A percentile compares a stretch with the other conserved stretches of the same genome.
phyloP scores from a whole-genome alignment of 2,797 vertebrate species.

The Salarias fasciatus region DNA sequence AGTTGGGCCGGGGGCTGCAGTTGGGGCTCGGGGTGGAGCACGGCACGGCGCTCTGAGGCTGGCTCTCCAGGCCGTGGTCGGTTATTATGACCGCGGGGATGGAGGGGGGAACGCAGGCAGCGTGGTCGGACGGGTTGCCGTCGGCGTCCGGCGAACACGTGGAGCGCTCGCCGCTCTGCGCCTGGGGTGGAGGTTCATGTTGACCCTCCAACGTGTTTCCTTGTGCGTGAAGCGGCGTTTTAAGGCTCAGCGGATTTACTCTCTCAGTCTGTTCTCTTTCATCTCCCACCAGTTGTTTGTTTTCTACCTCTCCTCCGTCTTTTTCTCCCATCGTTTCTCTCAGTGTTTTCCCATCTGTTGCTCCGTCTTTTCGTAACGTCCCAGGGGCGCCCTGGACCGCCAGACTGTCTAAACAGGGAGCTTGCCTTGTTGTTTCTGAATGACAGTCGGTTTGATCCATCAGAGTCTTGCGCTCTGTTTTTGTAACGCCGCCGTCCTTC shows the following conservation, averaged over 20 bases:
- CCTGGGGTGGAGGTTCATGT: slow-evolving; percentile 17
- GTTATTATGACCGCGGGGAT: slow-evolving; percentile 95
- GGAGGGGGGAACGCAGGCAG: slow-evolving; percentile 33
- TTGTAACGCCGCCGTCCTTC: slow-evolving; percentile 16
- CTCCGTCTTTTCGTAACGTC: slow-evolving; percentile 19
- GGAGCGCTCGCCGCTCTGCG: background rate
- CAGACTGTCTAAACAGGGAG: slow-evolving; percentile 22
- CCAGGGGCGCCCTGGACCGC: slow-evolving; percentile 32
- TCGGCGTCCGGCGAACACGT: slow-evolving; percentile 18
- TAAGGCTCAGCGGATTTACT: slow-evolving; percentile 1
- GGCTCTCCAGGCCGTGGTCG: slow-evolving; percentile 88
- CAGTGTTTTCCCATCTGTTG: slow-evolving; percentile 19
- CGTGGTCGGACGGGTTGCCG: slow-evolving; percentile 33
- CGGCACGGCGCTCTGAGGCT: slow-evolving; percentile 27
- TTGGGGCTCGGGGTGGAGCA: slow-evolving; percentile 72
- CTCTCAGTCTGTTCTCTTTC: slow-evolving; percentile 37
- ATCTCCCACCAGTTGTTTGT: slow-evolving; percentile 19
- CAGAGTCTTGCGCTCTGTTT: slow-evolving; percentile 48
- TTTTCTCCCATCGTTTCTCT: slow-evolving; percentile 30
- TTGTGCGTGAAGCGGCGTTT: slow-evolving; percentile 23
- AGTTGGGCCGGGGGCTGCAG: slow-evolving; percentile 56
- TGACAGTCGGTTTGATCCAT: slow-evolving; percentile 48
- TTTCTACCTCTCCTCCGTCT: slow-evolving; percentile 19
- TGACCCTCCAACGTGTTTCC: slow-evolving; percentile 15
- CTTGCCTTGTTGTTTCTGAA: slow-evolving; percentile 40